phyloP scores from a whole-genome alignment of 2,888 invertebrate genomes.

The Athripsodes cinereus region DNA sequence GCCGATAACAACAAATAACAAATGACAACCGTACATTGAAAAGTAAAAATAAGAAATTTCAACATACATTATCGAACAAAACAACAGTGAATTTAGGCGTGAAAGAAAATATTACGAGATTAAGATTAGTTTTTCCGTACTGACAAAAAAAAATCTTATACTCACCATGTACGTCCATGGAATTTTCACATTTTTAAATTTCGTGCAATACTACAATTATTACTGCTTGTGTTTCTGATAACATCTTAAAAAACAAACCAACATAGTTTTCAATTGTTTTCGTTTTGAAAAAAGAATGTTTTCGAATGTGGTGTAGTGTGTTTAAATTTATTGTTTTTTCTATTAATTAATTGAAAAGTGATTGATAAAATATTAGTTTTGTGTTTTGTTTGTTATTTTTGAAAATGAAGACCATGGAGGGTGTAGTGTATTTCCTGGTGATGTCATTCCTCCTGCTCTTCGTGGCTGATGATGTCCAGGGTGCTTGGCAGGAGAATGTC shows the following conservation, averaged over 20 bases:
- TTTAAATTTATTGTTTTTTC: neutral
- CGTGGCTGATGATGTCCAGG: slow-evolving; percentile 40
- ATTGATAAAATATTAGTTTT: neutral
- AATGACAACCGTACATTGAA: no score
- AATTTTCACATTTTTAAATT: no score
- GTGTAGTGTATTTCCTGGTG: slow-evolving; percentile 33
- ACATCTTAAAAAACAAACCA: no score
- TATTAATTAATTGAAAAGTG: neutral
- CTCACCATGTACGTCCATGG: no score
- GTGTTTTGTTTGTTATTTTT: neutral
- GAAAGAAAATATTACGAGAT: no score
- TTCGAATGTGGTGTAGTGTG: slow-evolving; percentile 1
- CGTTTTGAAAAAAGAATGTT: neutral
- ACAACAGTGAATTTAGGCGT: no score
- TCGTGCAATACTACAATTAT: no score
- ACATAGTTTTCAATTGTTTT: no score
- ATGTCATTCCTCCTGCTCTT: slow-evolving; percentile 45
- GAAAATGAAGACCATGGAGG: slow-evolving; percentile 35
- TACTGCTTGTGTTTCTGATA: no score
- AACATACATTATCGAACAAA: neutral
- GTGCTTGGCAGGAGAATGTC: slow-evolving; percentile 86
- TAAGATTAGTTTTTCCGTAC: neutral
- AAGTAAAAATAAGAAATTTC: no score
- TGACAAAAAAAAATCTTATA: no score
- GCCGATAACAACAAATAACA: no score